Evolutionary conservation across 1,140 invertebrate species (phyloP).

Genomic region (Drosophila neocordata): DNA sequence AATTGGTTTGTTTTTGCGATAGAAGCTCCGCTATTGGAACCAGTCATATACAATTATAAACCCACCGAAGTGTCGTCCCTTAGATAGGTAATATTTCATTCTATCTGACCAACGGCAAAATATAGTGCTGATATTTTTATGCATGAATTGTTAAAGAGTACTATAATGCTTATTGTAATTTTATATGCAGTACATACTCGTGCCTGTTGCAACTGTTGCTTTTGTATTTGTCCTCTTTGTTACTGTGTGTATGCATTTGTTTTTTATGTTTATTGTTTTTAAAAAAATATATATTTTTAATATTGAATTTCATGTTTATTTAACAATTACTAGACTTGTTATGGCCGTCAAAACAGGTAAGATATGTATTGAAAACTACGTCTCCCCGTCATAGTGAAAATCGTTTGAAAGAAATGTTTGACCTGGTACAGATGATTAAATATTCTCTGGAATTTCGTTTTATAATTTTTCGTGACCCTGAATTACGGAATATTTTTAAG

Average conservation of each 20-base stretch:
- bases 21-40: background rate
- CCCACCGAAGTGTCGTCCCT: too few species aligned
- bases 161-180: conserved; percentile 17
- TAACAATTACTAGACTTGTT: background rate
- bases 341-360: conserved; percentile 38
- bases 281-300: background rate
- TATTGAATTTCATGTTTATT: background rate
- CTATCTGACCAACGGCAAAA: background rate
- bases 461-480: too few species aligned
- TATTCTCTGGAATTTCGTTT: too few species aligned
- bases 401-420: conserved; percentile 19
- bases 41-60: background rate
- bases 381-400: background rate
- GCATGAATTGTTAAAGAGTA: conserved; percentile 25
- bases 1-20: background rate
- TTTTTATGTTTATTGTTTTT: conserved; percentile 9
- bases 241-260: conserved; percentile 28
- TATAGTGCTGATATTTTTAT: conserved; percentile 19
- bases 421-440: too few species aligned
- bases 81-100: background rate
- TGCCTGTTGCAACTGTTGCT: conserved; percentile 29
- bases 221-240: conserved; percentile 34
- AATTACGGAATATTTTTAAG: too few species aligned
- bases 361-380: conserved; percentile 26
- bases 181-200: conserved; percentile 16